Base-by-base conservation (phyloP, 1,140 invertebrate species). In the Hestina assimilis region DNA sequence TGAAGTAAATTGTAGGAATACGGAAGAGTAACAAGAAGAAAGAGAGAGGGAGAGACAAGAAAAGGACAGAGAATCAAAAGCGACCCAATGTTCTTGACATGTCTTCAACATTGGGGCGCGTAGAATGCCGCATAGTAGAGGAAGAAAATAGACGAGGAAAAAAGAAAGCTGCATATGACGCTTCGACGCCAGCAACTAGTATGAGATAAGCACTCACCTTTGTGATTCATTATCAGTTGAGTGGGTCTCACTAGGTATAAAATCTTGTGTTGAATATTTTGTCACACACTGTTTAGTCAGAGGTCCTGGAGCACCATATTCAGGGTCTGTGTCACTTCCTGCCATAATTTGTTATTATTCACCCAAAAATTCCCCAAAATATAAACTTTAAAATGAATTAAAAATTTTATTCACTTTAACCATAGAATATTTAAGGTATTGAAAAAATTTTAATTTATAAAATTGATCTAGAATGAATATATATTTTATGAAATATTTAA, bases 211-310 rank as follows among this genome's bases (percentile, higher is more conserved):
- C 41, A 33, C 45, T 47, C 45, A 47, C 45, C 45, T 47, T 47
- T 26, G 45, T 31, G 7, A 47, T n/a, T 47, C 45, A 20, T 47
- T 47, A 31, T 47, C 28, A 47, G 28, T 47, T 47, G 45, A 47
- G 12, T 31, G 45, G 26, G 45, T 31, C 17, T 47, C 20, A 43
- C 41, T 43, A 21, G 23, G 21, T 12, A 3, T 43, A n/a, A 43
- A 43, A 24, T 43, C 41, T 43, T 43, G 45, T 2, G 26, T 47
- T 31, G 45, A 47, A 31, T 31, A 47, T 31, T 15, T 48, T 48
- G 45, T 31, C 8, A 48, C 26, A 48, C 17, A 48, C 28, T 48
- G 29, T 33, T 33, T 33, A 48, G 28, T 48, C 20, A 15, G 31
- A 19, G 45, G 45, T 48, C 29, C 45, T 48, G 26, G 12, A 48